Base-by-base conservation (phyloP, 2,888 invertebrate genomes). In the Latrodectus hesperus region DNA sequence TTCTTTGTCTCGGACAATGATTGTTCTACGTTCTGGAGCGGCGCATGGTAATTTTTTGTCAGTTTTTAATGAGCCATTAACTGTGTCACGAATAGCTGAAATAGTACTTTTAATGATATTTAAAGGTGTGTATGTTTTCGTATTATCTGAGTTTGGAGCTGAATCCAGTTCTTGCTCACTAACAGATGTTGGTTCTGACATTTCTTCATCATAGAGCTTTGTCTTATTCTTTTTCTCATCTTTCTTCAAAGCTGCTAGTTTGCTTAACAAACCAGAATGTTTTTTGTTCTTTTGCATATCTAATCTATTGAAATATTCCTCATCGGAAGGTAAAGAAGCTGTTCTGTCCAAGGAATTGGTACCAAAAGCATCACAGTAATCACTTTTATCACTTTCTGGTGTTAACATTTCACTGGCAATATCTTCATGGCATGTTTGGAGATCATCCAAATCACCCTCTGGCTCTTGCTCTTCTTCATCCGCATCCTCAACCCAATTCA, bases 401-500 rank as follows among this genome's bases (percentile, higher is more conserved):
- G 88, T 84, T 12, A 52, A 76, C 11, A 86, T 38, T 5, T 75
- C 80, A 60, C 55, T 22, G 52, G 68, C 12, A 9, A 68, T 8
- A 14, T 85, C 85, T 8, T 85, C 85, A 5, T 70, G 79, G 22
- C 79, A 79, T 6, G 79, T 79, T 38, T 73, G 74, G 4, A 85
- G 76, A 12, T 77, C 86, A 14, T 86, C 86, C 14, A 84, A 16
- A 22, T 84, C 76, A 17, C 84, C 84, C 12, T 68, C 51, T 17
- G 55, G 26, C 3, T 74, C 67, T 10, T 88, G 77, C 3, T 85
- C 89, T 60, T 89, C 89, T 16, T 88, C 88, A 17, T 89, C 90
- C 26, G 89, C 89, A 17, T 90, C 89, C n/a, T 90, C 90, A 60
- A 89, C 90, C 84, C 81, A 78, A 4, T 78, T 77, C 5, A 74